These are phyloP conservation scores for Clarias macrocephalus DNA, from an alignment of 2,113 vertebrate genomes.

Conservation along the genomic window DNA sequence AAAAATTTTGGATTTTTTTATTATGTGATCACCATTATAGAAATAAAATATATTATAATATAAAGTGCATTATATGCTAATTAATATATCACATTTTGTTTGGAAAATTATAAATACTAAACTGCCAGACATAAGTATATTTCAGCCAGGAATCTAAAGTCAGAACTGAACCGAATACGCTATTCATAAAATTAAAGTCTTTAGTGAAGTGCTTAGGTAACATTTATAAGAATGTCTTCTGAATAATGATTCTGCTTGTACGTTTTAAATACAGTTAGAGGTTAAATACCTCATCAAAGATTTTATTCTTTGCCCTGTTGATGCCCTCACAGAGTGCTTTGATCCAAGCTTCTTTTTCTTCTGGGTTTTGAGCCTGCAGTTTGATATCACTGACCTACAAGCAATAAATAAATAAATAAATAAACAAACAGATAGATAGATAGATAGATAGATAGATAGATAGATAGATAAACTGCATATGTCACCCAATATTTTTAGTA, in stretches of 20 bases:
- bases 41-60: not conserved
- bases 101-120: not conserved
- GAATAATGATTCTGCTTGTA: not conserved
- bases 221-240: not conserved
- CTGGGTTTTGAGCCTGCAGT: constrained; percentile 80
- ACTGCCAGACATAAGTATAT: not conserved
- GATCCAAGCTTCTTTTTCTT: constrained; percentile 94
- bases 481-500: too few species aligned
- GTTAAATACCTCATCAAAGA: constrained; percentile 88
- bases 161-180: not conserved
- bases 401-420: not conserved
- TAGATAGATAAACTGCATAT: not conserved
- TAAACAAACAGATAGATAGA: not conserved
- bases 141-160: not conserved
- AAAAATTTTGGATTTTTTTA: not conserved
- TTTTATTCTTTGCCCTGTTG: constrained; percentile 87
- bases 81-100: not conserved
- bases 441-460: not conserved
- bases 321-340: constrained; percentile 89
- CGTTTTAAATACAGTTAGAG: not conserved
- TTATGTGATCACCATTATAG: not conserved
- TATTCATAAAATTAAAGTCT: not conserved
- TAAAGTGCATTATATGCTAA: not conserved
- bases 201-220: not conserved
- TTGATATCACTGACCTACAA: constrained; percentile 88